These are phyloP conservation scores for Drosophila neocordata DNA, from an alignment of 1,140 invertebrate species.

Conservation along the genomic window DNA sequence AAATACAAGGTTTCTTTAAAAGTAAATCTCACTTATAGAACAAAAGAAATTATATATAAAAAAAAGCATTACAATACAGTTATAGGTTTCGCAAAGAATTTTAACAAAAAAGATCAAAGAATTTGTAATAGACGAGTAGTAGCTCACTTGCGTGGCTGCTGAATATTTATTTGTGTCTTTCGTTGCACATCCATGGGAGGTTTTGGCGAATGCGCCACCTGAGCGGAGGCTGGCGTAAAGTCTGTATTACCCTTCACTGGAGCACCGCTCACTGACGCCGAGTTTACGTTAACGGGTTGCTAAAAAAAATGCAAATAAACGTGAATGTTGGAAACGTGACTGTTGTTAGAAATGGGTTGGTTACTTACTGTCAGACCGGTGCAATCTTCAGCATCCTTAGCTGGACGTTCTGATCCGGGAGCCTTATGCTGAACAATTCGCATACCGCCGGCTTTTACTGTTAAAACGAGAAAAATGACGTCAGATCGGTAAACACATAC, in stretches of 20 bases:
- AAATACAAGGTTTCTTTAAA: constrained; percentile 40
- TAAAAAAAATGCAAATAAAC: constrained; percentile 54
- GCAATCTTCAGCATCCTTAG: constrained; percentile 84
- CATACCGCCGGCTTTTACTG: constrained; percentile 96
- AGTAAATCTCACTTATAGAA: constrained; percentile 14
- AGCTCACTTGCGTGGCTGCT: constrained; percentile 89
- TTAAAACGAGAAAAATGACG: constrained; percentile 70
- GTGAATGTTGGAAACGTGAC: constrained; percentile 65
- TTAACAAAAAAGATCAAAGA: constrained; percentile 46
- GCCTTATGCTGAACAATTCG: constrained; percentile 94
- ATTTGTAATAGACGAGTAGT: not conserved
- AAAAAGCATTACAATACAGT: constrained; percentile 48
- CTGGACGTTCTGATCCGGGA: constrained; percentile 86
- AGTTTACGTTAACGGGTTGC: constrained; percentile 86
- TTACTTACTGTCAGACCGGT: constrained; percentile 77
- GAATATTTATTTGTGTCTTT: constrained; percentile 86
- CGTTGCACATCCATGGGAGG: constrained; percentile 86
- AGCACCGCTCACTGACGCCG: constrained; percentile 90
- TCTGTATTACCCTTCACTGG: constrained; percentile 92
- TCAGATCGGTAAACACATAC: constrained; percentile 34
- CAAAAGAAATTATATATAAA: not conserved
- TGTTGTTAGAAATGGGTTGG: not conserved
- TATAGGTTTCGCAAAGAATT: constrained; percentile 30
- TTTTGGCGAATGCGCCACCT: constrained; percentile 89
- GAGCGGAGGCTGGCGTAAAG: constrained; percentile 93